phyloP scores from a whole-genome alignment of 2,888 invertebrate genomes.

The Agrenia bidenticulata region DNA sequence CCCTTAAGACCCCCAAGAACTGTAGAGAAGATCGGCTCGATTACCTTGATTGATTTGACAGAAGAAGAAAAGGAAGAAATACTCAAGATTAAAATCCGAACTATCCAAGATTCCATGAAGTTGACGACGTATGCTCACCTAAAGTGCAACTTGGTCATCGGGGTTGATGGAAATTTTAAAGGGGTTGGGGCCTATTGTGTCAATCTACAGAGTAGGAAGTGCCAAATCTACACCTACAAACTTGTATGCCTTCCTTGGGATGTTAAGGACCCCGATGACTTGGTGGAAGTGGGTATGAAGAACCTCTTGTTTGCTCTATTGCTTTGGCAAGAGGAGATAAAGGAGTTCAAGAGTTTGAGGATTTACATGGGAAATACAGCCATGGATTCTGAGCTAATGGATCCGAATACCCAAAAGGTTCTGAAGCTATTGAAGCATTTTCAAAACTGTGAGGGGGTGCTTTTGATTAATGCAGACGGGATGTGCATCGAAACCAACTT shows the following conservation, averaged over 20 bases:
- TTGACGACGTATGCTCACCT: neutral
- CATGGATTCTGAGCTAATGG: neutral
- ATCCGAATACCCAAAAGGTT: neutral
- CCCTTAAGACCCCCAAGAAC: neutral
- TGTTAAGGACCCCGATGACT: neutral
- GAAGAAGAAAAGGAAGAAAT: neutral
- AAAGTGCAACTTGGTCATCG: slow-evolving; percentile 23
- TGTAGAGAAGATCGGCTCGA: neutral
- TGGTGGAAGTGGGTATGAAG: slow-evolving; percentile 25
- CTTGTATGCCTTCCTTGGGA: slow-evolving; percentile 23
- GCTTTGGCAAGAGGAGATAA: slow-evolving; percentile 27
- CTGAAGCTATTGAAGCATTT: slow-evolving; percentile 20
- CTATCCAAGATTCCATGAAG: neutral
- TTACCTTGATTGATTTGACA: neutral
- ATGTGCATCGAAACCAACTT: no score
- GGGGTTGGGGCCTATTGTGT: slow-evolving; percentile 27
- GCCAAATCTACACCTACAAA: slow-evolving; percentile 18
- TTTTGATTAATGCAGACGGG: neutral
- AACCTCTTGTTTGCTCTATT: slow-evolving; percentile 35
- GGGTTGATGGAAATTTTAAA: slow-evolving; percentile 13
- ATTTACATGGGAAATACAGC: slow-evolving; percentile 18
- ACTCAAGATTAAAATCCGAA: neutral
- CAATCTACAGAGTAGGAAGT: slow-evolving; percentile 1
- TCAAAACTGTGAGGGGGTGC: slow-evolving; percentile 7
- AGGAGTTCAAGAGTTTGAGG: neutral